Percentiles rank a stretch among this genome's conserved stretches.
phyloP scores from a whole-genome alignment of 2,113 vertebrate species.

The Pagrus major region DNA sequence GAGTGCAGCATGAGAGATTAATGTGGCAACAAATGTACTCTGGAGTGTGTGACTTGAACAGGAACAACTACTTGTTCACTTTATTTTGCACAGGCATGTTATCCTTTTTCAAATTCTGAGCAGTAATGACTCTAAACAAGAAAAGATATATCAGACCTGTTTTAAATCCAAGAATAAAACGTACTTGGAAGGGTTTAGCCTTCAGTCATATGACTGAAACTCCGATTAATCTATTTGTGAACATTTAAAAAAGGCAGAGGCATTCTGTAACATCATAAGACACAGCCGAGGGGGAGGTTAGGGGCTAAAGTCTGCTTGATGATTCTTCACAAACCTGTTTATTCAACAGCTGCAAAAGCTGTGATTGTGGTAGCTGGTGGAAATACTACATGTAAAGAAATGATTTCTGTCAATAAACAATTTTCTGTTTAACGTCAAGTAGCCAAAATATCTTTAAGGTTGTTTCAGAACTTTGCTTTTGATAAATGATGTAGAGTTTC shows the following conservation, averaged over 20 bases:
- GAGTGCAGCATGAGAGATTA: not conserved
- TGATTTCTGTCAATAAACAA: not conserved
- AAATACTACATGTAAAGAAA: no score
- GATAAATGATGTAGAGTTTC: not conserved
- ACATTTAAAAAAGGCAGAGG: constrained; percentile 5
- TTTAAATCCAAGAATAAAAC: not conserved
- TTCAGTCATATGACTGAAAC: not conserved
- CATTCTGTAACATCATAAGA: not conserved
- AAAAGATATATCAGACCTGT: not conserved
- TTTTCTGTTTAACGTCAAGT: not conserved
- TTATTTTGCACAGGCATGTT: not conserved
- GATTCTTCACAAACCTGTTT: not conserved
- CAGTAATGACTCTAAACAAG: not conserved
- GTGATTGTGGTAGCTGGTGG: no score
- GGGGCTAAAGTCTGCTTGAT: not conserved
- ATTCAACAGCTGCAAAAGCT: not conserved
- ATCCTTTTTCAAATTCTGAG: not conserved
- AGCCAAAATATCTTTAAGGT: not conserved
- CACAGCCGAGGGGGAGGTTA: no score
- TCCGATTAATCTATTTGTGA: not conserved
- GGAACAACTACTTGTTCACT: not conserved
- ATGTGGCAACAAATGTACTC: not conserved
- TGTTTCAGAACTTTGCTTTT: not conserved
- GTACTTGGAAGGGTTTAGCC: not conserved
- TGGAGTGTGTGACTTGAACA: not conserved